These are phyloP conservation scores for Lydus trimaculatus DNA, from an alignment of 2,888 invertebrate species.

Conservation along the genomic window DNA sequence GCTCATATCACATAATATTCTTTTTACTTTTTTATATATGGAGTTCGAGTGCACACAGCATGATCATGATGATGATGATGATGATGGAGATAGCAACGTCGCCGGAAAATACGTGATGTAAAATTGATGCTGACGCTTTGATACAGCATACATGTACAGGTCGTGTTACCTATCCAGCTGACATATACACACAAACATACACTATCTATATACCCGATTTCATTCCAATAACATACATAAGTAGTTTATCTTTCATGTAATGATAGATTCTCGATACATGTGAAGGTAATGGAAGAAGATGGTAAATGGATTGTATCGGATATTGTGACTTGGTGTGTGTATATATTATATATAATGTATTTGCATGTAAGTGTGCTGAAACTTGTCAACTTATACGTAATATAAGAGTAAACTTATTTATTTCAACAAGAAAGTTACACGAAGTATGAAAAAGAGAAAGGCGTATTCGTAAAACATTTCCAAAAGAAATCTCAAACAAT, in stretches of 20 bases:
- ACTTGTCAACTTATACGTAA: background rate
- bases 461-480: background rate
- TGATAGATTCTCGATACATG: background rate
- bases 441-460: background rate
- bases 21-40: conserved; percentile 11
- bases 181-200: conserved; percentile 21
- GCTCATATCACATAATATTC: conserved; percentile 30
- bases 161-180: conserved; percentile 23
- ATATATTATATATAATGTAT: too few relatives aligned
- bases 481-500: background rate
- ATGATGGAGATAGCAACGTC: conserved; percentile 25
- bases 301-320: background rate
- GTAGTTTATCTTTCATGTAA: conserved; percentile 20
- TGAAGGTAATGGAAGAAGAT: background rate
- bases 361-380: background rate
- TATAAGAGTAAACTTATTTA: background rate
- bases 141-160: conserved; percentile 6
- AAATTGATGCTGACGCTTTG: conserved; percentile 21
- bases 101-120: conserved; percentile 27
- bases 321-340: background rate
- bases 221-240: conserved; percentile 31
- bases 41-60: background rate
- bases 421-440: background rate
- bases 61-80: conserved; percentile 3
- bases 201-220: conserved; percentile 27